Percentiles rank a stretch among this genome's conserved stretches.
Evolutionary conservation across 1,140 invertebrate genomes (phyloP).

Genomic region (Heliconius himera): DNA sequence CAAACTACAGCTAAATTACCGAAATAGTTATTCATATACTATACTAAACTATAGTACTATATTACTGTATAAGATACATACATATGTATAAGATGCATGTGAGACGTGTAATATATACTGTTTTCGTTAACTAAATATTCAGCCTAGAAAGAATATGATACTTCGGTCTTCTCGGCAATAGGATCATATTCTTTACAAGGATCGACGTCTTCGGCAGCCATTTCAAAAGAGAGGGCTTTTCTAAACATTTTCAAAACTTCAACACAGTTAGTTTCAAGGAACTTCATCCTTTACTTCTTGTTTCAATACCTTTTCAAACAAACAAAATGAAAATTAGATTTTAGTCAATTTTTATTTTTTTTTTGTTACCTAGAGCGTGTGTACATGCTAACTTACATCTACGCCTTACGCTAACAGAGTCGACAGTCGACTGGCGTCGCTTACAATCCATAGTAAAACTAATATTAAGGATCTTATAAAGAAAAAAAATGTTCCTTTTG

Average conservation of each 20-base stretch:
- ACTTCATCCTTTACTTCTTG: conserved; percentile 83
- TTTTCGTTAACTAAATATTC: conserved; percentile 32
- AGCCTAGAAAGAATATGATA: conserved; percentile 75
- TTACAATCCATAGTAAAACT: conserved; percentile 17
- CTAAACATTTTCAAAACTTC: conserved; percentile 79
- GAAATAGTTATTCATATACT: conserved; percentile 42
- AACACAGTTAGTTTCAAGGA: conserved; percentile 80
- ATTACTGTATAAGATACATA: conserved; percentile 51
- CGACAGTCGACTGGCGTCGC: conserved; percentile 16
- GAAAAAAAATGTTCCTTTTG: conserved; percentile 13
- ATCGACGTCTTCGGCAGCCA: conserved; percentile 61
- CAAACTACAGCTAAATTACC: conserved; percentile 70
- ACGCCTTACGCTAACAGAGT: conserved; percentile 46
- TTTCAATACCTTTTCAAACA: conserved; percentile 83
- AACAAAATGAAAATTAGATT: conserved; percentile 83
- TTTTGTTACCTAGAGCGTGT: conserved; percentile 66
- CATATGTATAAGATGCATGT: conserved; percentile 61
- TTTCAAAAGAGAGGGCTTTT: conserved; percentile 64
- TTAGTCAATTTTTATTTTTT: conserved; percentile 68
- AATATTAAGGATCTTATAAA: conserved; percentile 18
- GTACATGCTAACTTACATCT: conserved; percentile 69
- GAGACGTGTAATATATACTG: conserved; percentile 41
- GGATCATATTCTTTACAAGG: conserved; percentile 76
- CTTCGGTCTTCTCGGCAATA: conserved; percentile 55
- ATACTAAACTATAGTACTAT: conserved; percentile 34